Evolutionary conservation across 2,888 invertebrate genomes (phyloP).

Genomic region (Epistrophe grossulariae): DNA sequence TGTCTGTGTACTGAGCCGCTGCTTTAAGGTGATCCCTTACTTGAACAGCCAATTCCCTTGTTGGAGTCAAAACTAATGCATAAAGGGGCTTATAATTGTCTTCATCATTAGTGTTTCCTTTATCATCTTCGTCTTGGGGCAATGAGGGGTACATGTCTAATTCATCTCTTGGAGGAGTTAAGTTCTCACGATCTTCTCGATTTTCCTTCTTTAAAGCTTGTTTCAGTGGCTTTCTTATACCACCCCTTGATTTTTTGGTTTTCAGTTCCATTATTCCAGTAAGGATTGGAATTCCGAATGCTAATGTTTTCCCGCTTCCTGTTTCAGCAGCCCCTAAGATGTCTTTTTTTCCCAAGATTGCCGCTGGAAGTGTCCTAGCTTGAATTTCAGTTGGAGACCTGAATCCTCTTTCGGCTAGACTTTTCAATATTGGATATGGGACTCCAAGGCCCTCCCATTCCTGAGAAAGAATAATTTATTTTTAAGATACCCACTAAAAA

Average conservation of each 20-base stretch:
- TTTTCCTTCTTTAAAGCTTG: conserved; percentile 81
- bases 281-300: conserved; percentile 97
- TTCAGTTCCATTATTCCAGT: conserved; percentile 91
- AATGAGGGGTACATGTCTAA: conserved; percentile 76
- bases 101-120: conserved; percentile 76
- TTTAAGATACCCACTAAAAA: too few species aligned
- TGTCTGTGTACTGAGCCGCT: conserved; percentile 91
- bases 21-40: conserved; percentile 93
- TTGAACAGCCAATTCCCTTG: conserved; percentile 97
- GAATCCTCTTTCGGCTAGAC: conserved; percentile 91
- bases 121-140: conserved; percentile 77
- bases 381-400: conserved; percentile 95
- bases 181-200: conserved; percentile 81
- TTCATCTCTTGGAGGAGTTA: conserved; percentile 83
- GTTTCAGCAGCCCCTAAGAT: conserved; percentile 99
- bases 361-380: conserved; percentile 90
- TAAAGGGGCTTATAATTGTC: conserved; percentile 85
- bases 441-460: conserved; percentile 89
- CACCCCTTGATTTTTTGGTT: conserved; percentile 82
- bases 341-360: conserved; percentile 93
- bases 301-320: conserved; percentile 99
- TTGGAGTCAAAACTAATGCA: conserved; percentile 96
- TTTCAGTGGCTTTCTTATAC: conserved; percentile 80
- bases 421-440: conserved; percentile 87
- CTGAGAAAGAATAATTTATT: conserved; percentile 76